Evolutionary conservation across 2,888 invertebrate species (phyloP), one percentile per base, ranked within the genome.

Genomic region (Drosophila stalkeri): DNA sequence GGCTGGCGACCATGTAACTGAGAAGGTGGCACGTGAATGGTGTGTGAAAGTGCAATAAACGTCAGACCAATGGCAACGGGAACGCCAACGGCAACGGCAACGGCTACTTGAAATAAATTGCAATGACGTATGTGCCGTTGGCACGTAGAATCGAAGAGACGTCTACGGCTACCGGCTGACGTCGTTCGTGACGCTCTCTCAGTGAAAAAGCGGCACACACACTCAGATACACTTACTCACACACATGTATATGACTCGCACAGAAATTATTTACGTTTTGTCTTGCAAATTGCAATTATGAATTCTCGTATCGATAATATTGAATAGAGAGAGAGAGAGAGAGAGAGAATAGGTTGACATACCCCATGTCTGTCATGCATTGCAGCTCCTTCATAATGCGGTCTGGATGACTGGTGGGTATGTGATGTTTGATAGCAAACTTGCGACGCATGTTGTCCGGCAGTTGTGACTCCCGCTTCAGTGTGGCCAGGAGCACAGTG

Each of bases 361-460:
- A 96, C 96, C 97, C 97, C 89, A 97, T 96, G 77, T 96, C 94
- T 82, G 95, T 95, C 80, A 98, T 94, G 91, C 97, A 98, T 77
- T 95, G 94, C 61, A 98, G 93, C 93, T 98, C 98, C 86, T 96
- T 96, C 90, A 96, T 96, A 62, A 98, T 96, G 72, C 97, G 94
- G 52, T 95, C 95, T 0, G 97, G 97, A 92, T 97, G 97, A 75
- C 96, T 96, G 3, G 97, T 98, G 6, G 98, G 98, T 79, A 97
- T 96, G 56, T 98, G 94, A 93, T 97, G 97, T 91, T 98, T 98
- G 66, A 98, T 94, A 3, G 98, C 98, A 93, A 96, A 97, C 92
- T 95, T 94, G 77, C 95, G 94, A 56, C 94, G 94, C 62, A 93
- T 91, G 8, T 92, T 77, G 1, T 93, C 92, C 1, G 94, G 91